Evolutionary conservation across 2,888 invertebrate species (phyloP).

Genomic region (Amphipyra berbera): DNA sequence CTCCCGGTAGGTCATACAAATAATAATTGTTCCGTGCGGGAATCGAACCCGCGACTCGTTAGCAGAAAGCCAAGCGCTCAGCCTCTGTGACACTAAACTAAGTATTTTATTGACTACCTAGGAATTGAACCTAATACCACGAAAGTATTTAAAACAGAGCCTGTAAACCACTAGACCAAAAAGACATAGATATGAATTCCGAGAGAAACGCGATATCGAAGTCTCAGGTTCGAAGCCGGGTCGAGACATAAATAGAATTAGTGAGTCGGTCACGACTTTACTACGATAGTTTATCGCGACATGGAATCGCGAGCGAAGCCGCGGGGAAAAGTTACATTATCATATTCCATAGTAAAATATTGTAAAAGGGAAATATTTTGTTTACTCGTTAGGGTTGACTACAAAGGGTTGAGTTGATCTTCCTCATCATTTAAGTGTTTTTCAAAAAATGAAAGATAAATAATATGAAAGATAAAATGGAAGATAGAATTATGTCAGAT

Average conservation of each 20-base stretch:
- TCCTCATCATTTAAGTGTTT: no score
- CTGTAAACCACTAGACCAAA: constrained; percentile 24
- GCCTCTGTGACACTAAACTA: no score
- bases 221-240: constrained; percentile 36
- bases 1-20: no score
- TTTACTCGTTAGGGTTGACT: no score
- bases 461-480: no score
- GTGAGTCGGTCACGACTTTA: constrained; percentile 56
- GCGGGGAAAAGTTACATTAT: constrained; percentile 34
- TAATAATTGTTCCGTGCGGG: no score
- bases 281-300: constrained; percentile 45
- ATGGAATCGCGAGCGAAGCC: constrained; percentile 38
- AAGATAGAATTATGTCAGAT: no score
- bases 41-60: no score
- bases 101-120: background rate
- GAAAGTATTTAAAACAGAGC: constrained; percentile 20
- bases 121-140: constrained; percentile 2
- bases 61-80: no score
- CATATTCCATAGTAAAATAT: constrained; percentile 33
- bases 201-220: constrained; percentile 51
- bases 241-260: constrained; percentile 55
- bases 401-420: no score
- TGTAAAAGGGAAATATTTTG: constrained; percentile 1
- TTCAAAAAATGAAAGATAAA: no score
- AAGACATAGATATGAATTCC: constrained; percentile 22